A percentile compares a stretch with the other conserved stretches of the same genome.
Conservation (phyloP, 2,113 vertebrate species). For the Apodemus speciosus region DNA sequence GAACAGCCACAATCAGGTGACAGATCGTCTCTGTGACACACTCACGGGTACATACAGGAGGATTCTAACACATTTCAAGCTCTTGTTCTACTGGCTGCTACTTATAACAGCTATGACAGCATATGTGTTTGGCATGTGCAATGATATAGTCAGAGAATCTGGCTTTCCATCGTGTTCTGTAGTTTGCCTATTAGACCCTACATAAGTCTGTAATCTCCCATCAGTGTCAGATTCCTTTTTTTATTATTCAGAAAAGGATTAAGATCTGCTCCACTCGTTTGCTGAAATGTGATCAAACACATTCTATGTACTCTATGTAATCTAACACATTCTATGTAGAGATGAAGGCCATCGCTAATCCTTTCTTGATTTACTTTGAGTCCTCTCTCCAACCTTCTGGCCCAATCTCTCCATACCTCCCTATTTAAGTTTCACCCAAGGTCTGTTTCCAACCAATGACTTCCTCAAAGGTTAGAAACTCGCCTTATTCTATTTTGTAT, state of each 20-base stretch:
- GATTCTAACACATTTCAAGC: not conserved
- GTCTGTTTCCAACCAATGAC: not conserved
- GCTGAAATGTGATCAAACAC: not conserved
- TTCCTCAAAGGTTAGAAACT: not conserved
- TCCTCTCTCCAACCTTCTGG: not conserved
- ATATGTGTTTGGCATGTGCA: not conserved
- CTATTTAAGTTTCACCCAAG: not conserved
- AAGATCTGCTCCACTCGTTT: not conserved
- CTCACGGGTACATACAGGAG: not conserved
- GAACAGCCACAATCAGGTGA: not conserved
- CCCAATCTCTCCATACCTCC: not conserved
- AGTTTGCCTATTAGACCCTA: not conserved
- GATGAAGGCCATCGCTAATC: not conserved
- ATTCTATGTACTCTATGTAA: not conserved
- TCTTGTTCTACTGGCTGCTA: not conserved
- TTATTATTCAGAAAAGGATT: conserved; percentile 15
- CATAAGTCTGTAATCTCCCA: not conserved
- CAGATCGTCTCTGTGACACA: not conserved
- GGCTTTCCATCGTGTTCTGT: not conserved
- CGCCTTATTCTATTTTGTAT: not conserved
- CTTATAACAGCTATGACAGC: not conserved
- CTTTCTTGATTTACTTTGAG: not conserved
- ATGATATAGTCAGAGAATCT: not conserved
- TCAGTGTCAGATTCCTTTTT: conserved; percentile 1
- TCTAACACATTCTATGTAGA: not conserved